Evolutionary conservation across 2,888 invertebrate genomes (phyloP).

Genomic region (Drosophila prostipennis): DNA sequence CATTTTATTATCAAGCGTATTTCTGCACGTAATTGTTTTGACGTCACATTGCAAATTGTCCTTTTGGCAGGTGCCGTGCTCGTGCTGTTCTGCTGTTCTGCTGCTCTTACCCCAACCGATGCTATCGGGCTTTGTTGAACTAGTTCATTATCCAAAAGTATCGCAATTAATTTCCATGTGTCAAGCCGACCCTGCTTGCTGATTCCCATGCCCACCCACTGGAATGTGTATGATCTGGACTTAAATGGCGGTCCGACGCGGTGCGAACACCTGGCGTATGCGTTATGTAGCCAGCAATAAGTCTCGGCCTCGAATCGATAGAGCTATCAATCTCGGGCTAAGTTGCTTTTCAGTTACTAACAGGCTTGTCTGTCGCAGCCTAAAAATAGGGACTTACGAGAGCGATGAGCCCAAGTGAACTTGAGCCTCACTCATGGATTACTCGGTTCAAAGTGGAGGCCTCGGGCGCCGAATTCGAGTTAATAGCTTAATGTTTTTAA

Average conservation of each 20-base stretch:
- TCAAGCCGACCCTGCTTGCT: constrained; percentile 11
- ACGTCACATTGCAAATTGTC: constrained; percentile 76
- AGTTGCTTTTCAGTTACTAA: constrained; percentile 14
- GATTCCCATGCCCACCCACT: background rate
- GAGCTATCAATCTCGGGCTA: background rate
- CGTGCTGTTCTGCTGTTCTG: background rate
- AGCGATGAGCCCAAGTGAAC: background rate
- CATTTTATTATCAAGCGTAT: constrained; percentile 79
- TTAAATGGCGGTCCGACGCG: constrained; percentile 4
- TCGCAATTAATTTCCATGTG: constrained; percentile 64
- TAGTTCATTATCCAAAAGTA: constrained; percentile 65
- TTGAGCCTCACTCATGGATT: background rate
- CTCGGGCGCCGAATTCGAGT: background rate
- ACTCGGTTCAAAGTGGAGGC: background rate
- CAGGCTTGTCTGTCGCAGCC: constrained; percentile 11
- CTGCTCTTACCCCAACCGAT: constrained; percentile 8
- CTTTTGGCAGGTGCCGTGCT: constrained; percentile 46
- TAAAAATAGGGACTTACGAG: constrained; percentile 15
- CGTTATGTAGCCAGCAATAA: background rate
- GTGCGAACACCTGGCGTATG: constrained; percentile 52
- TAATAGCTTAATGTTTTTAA: background rate
- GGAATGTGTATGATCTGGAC: constrained; percentile 2
- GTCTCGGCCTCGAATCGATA: constrained; percentile 12
- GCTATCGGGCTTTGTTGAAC: constrained; percentile 30
- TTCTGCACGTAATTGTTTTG: constrained; percentile 77